Evolutionary conservation across 37 sponge, comb jelly and placozoan species (phyloP).

Genomic region (Bolinopsis microptera): DNA sequence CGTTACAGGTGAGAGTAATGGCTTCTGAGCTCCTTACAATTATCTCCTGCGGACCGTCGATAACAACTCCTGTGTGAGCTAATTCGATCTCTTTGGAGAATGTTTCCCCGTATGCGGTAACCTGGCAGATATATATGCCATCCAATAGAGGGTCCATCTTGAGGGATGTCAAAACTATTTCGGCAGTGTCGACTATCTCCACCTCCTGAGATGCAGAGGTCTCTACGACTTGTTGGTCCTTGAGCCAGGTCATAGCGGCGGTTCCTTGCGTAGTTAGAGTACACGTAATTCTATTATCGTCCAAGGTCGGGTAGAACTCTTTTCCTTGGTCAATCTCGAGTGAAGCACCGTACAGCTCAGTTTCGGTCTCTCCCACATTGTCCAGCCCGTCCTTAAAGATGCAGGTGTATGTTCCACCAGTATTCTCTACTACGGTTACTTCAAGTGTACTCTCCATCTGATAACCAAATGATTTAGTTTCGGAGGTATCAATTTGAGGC

Average conservation of each 20-base stretch:
- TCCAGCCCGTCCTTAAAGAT: not conserved
- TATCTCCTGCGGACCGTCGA: not conserved
- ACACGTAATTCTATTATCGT: not conserved
- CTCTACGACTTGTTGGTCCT: not conserved
- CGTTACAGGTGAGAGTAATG: not conserved
- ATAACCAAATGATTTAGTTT: not conserved
- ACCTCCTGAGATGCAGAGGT: not conserved
- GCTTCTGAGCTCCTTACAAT: not conserved
- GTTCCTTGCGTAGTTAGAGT: slow-evolving; percentile 22
- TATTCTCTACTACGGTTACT: not conserved
- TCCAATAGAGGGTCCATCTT: slow-evolving; percentile 24
- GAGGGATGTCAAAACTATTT: not conserved
- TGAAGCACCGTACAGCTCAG: not conserved
- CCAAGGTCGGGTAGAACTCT: slow-evolving; percentile 13
- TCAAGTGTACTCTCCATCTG: not conserved
- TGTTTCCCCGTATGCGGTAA: not conserved
- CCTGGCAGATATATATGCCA: not conserved
- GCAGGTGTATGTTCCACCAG: slow-evolving; percentile 12
- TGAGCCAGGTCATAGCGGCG: not conserved
- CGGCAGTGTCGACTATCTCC: not conserved
- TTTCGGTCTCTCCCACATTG: not conserved
- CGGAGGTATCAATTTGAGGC: not conserved
- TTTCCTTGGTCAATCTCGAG: not conserved
- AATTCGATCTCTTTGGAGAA: not conserved
- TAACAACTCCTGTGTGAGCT: not conserved